Evolutionary conservation across 2,888 invertebrate genomes (phyloP), one percentile per base, ranked within the genome.

Genomic region (Meteorus colon): DNA sequence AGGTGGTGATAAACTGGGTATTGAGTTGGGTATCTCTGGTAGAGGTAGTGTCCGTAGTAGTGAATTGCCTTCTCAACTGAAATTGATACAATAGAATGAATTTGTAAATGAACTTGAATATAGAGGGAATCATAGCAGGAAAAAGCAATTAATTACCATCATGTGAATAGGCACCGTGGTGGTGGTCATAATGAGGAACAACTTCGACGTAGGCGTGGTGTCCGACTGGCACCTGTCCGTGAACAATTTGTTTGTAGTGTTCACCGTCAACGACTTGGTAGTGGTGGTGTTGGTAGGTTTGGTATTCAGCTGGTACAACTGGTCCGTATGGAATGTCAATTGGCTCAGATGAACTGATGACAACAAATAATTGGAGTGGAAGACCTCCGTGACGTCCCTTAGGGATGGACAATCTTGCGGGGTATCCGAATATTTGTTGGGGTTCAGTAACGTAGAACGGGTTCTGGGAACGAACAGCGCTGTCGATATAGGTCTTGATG

Each of bases 311-410:
- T 68, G 92, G 91, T 72, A 92, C 77, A 68, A 90, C 84, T 19
- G 92, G 90, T 79, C 92, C 91, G 82, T 90, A 92, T 10, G 88
- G 85, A 2, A 88, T 87, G 55, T 89, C 88, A 6, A 89, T 86
- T 8, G 90, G 89, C 48, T 89, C 88, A 12, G 91, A 90, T 24
- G 92, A 91, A 66, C 92, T 90, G 76, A 94, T 91, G 85, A 93
- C 91, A 68, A 93, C 93, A 89, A 92, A 90, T 74, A 94, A 86
- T 79, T 93, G 91, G 87, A 92, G 93, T 27, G 92, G 92, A 91
- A 92, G 92, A 79, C 94, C 94, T 74, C 91, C 92, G 82, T 89
- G 87, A 80, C 90, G 91, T 78, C 93, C 94, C 87, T 93, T 94
- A 83, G 95, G 94, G 75, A 95, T 88, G 84, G 93, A 85, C 73